A percentile compares a stretch with the other conserved stretches of the same genome.
phyloP scores from a whole-genome alignment of 30 jellyfish, hydroid and myxozoan species.

The Rhopilema esculentum region DNA sequence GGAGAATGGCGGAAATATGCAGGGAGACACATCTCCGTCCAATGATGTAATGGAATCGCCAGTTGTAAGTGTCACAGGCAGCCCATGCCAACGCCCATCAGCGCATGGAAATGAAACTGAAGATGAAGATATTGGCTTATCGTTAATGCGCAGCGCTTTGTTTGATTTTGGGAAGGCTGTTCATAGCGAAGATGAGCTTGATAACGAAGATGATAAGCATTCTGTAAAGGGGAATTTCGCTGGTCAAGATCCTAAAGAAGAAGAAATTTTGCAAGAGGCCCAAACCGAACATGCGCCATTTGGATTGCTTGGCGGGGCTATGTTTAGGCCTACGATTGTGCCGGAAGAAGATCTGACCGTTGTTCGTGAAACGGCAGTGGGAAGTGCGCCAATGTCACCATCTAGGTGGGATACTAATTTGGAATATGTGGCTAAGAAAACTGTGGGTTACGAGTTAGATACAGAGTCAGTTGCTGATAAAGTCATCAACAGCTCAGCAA shows the following conservation, averaged over 20 bases:
- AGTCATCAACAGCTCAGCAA: not conserved
- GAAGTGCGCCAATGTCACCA: not conserved
- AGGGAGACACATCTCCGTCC: not conserved
- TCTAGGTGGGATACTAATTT: too few relatives aligned
- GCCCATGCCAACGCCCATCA: not conserved
- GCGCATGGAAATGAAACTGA: not conserved
- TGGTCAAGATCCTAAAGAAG: not conserved
- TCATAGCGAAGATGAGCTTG: not conserved
- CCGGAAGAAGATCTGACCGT: constrained; percentile 1
- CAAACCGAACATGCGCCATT: not conserved
- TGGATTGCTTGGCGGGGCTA: not conserved
- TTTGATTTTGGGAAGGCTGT: constrained; percentile 23
- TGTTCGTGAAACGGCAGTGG: constrained; percentile 19
- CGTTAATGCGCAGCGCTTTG: constrained; percentile 60
- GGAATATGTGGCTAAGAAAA: too few relatives aligned
- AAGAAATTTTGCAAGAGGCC: not conserved
- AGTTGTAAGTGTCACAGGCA: not conserved
- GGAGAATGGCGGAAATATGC: not conserved
- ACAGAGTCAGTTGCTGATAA: not conserved
- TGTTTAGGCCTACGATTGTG: not conserved
- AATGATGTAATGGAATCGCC: not conserved
- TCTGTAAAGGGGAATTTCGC: constrained; percentile 1
- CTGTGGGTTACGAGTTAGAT: not conserved
- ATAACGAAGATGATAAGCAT: not conserved
- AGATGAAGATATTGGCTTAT: constrained; percentile 4